phyloP scores from a whole-genome alignment of 2,888 invertebrate species.

The Salpingus planirostris region DNA sequence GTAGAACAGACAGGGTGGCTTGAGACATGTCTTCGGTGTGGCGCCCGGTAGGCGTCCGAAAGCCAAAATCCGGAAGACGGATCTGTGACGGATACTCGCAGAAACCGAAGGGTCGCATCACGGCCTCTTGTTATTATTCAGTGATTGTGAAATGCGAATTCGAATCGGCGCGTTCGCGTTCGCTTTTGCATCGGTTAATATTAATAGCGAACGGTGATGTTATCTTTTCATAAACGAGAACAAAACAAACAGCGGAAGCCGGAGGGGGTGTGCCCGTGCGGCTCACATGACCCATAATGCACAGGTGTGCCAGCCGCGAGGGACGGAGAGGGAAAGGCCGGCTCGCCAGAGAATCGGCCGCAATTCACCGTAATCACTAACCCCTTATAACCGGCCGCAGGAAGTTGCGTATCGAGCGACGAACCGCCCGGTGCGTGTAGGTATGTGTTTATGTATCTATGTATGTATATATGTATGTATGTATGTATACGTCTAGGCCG shows the following conservation, averaged over 20 bases:
- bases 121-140: slow-evolving; percentile 7
- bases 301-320: no score
- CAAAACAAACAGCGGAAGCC: slow-evolving; percentile 23
- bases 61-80: slow-evolving; percentile 9
- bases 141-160: slow-evolving; percentile 13
- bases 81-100: slow-evolving; percentile 4
- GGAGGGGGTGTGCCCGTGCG: slow-evolving; percentile 18
- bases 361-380: slow-evolving; percentile 8
- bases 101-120: slow-evolving; percentile 1
- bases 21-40: no score
- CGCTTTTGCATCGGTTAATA: slow-evolving; percentile 18
- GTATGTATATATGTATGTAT: no score
- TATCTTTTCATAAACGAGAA: slow-evolving; percentile 23
- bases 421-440: no score
- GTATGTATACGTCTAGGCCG: neutral
- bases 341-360: slow-evolving; percentile 7
- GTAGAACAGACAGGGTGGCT: no score
- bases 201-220: slow-evolving; percentile 20
- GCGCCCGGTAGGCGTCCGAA: no score
- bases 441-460: no score
- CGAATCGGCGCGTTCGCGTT: slow-evolving; percentile 18
- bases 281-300: slow-evolving; percentile 19
- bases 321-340: slow-evolving; percentile 6
- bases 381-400: slow-evolving; percentile 10
- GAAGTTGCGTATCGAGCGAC: slow-evolving; percentile 13